These are phyloP conservation scores for Andrena bicolor DNA, from an alignment of 2,888 invertebrate species.

Conservation along the genomic window DNA sequence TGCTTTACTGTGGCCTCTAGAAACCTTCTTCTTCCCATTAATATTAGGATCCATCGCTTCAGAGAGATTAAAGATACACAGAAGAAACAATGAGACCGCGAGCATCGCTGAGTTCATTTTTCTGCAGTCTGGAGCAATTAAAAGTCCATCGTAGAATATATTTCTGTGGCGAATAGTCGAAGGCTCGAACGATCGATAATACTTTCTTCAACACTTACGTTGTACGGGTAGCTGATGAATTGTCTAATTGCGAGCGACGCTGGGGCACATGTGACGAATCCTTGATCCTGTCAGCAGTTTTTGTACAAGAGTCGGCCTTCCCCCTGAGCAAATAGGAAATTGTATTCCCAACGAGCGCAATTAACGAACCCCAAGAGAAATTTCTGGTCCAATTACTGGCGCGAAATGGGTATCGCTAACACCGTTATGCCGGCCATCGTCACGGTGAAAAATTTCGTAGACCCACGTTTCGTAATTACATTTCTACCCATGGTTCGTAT, in stretches of 20 bases:
- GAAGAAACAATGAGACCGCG: neutral
- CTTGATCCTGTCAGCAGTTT: conserved; percentile 41
- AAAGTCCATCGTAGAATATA: neutral
- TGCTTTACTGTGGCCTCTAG: conserved; percentile 13
- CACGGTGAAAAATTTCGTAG: conserved; percentile 39
- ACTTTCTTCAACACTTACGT: neutral
- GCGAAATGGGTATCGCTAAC: conserved; percentile 37
- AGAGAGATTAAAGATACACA: neutral
- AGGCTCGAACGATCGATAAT: neutral
- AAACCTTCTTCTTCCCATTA: neutral
- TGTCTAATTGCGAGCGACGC: conserved; percentile 36
- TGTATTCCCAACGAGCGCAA: conserved; percentile 52
- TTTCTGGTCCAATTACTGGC: conserved; percentile 53
- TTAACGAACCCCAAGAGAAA: conserved; percentile 64
- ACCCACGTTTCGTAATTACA: conserved; percentile 40
- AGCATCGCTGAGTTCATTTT: neutral
- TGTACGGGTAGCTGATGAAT: neutral
- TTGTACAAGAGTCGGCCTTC: conserved; percentile 59
- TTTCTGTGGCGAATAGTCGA: neutral
- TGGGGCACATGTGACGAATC: conserved; percentile 35
- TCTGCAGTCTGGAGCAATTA: neutral
- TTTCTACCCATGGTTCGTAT: conserved; percentile 3
- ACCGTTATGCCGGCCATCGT: conserved; percentile 37
- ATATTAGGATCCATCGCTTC: conserved; percentile 2
- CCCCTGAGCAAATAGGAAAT: conserved; percentile 63